Conservation (phyloP, 1,140 invertebrate genomes). For the Euborellia annulipes region DNA sequence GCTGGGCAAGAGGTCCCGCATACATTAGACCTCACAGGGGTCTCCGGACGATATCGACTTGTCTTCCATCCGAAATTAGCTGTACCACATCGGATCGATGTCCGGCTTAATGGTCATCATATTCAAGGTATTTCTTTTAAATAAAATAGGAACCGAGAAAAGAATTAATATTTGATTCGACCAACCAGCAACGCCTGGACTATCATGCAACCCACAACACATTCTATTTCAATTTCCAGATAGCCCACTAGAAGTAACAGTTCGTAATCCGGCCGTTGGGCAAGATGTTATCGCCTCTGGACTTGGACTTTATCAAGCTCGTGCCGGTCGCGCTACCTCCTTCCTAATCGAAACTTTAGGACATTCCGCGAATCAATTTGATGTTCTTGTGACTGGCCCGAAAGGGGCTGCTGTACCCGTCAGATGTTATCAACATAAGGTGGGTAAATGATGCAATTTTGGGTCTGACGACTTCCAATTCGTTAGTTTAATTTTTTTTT, state of each 20-base stretch:
- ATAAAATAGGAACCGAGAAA: not conserved
- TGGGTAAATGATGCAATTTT: too few species aligned
- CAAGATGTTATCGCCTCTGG: slow-evolving; percentile 64
- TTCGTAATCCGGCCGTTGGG: slow-evolving; percentile 41
- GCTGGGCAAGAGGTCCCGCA: slow-evolving; percentile 65
- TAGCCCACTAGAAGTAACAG: slow-evolving; percentile 33
- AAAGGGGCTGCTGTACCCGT: slow-evolving; percentile 82
- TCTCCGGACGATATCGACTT: slow-evolving; percentile 42
- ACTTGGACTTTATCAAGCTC: slow-evolving; percentile 65
- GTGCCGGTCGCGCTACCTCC: slow-evolving; percentile 59
- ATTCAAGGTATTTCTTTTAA: slow-evolving; percentile 27
- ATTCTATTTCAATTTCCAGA: slow-evolving; percentile 22
- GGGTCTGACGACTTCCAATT: too few species aligned
- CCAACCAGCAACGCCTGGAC: too few species aligned
- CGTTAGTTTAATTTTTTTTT: too few species aligned
- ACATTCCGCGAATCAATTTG: slow-evolving; percentile 70
- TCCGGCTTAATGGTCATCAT: slow-evolving; percentile 60
- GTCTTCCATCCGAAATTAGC: slow-evolving; percentile 69
- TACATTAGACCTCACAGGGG: slow-evolving; percentile 29
- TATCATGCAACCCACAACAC: not conserved
- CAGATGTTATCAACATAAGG: slow-evolving; percentile 83
- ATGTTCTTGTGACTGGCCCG: slow-evolving; percentile 76
- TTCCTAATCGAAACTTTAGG: slow-evolving; percentile 82
- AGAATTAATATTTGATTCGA: not conserved
- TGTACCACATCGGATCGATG: slow-evolving; percentile 63